Evolutionary conservation across 2,113 vertebrate genomes (phyloP), one percentile per base, ranked within the genome.

Genomic region (Sylvilagus bachmani): DNA sequence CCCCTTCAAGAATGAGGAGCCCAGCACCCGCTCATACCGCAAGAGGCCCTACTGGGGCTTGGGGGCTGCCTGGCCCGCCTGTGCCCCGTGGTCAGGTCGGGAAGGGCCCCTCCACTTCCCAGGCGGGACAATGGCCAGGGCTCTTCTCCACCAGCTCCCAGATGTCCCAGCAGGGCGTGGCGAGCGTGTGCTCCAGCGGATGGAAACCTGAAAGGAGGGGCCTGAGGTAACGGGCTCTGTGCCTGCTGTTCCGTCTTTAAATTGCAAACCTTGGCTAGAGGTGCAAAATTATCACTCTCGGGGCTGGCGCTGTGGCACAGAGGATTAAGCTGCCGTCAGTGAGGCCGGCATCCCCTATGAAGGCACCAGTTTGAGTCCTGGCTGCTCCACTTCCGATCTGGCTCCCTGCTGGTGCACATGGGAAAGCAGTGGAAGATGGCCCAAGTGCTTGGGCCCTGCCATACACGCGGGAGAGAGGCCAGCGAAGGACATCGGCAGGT

Each of bases 1-100:
- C 70, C 33, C 53, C 36, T n/a, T 19, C 14, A 10, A 36, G 36
- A 14, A 2, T 10, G 25, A 6, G 12, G 67, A 29, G 81, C 19
- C 2, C 25, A 22, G 4, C 0, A 0, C 24, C 27, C 24, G 14
- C 31, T 64, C 19, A 14, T 31, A 55, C 79, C 21, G 4, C 1
- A 16, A 44, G 17, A 31, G 29, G 51, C 22, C 61, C 61, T 58
- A 19, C 55, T 0, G 29, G 24, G 29, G 12, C 75, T 55, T 2
- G 13, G 85, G 33, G 79, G 17, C 10, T 1, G 5, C 29, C 17
- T 1, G 6, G 64, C 61, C n/a, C 8, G 7, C 27, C 86, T 2
- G 1, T 11, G n/a, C 49, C 44, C 38, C 0, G 13, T 3, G n/a
- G n/a, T 38, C 29, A 31, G 24, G 1, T 7, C 0, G 2, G 70